Base-by-base conservation (phyloP, 2,113 vertebrate species). In the Turdus rufiventris region DNA sequence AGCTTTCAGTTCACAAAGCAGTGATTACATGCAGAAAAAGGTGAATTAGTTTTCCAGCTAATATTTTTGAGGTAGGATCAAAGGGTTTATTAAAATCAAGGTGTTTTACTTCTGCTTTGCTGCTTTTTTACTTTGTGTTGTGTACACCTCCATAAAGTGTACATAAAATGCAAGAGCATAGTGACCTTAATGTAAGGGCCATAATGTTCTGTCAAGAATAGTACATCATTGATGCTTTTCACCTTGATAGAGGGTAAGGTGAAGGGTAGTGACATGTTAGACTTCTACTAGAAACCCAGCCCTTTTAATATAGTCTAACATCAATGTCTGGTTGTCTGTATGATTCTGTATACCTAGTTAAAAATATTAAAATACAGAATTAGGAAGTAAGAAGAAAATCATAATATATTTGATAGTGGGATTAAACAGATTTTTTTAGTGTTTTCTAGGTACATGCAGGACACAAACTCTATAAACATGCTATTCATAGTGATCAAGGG, bases 181-280 rank as follows among this genome's bases (percentile, higher is more conserved):
- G 75, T 96, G 97, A 97, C 97, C 97, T 88, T 54, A 67, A 72
- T 93, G 25, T 78, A 71, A 76, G 51, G 78, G 50, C 33, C 66
- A 50, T 54, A 45, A 67, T 94, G 84, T 89, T 91, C 85, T 89
- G 92, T 95, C 88, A 83, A 76, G 79, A 88, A 62, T 67, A 93
- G 94, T 88, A 61, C 88, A 67, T 78, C 26, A 43, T 20, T 71
- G 36, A 88, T 58, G 68, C 84, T 95, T 95, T 94, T 77, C 56
- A 68, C 53, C 62, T 84, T 26, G 12, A 89, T 82, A 38, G 31
- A 56, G 65, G 20, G 21, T 73, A 36, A 70, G 45, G 54, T 71
- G 47, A 74, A 85, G 20, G n/a, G 29, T 38, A 53, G 50, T 68
- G 45, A 75, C 54, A 60, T 75, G 23, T 71, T 81, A 34, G 47